A percentile compares a stretch with the other conserved stretches of the same genome.
Evolutionary conservation across 2,113 vertebrate genomes (phyloP).

Genomic region (Nothoprocta pentlandii): DNA sequence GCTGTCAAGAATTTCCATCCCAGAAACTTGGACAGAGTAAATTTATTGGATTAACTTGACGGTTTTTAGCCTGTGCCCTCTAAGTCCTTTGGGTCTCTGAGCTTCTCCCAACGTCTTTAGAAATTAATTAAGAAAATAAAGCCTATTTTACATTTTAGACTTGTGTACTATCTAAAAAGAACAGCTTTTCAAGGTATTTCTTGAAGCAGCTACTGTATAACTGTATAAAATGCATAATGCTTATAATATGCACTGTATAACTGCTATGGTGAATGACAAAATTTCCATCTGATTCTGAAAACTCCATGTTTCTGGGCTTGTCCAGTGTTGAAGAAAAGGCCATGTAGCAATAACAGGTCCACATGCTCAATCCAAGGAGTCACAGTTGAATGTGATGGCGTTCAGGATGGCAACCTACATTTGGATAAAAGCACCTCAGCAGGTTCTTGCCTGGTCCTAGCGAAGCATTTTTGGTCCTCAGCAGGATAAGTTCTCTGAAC

Average conservation of each 20-base stretch:
- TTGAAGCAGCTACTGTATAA: neutral
- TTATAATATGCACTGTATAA: too few relatives aligned
- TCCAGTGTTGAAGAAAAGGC: neutral
- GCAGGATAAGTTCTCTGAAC: too few relatives aligned
- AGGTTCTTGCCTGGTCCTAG: neutral
- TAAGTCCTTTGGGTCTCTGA: accelerated
- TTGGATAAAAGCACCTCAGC: neutral
- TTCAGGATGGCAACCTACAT: neutral
- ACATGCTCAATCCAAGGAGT: neutral
- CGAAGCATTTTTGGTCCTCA: neutral
- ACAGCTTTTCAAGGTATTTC: neutral
- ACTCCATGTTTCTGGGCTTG: neutral
- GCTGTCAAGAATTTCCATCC: neutral
- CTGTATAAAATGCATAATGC: too few relatives aligned
- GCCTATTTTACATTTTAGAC: neutral
- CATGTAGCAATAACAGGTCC: neutral
- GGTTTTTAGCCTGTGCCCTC: neutral
- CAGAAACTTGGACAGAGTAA: neutral
- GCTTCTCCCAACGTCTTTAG: neutral
- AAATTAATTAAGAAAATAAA: neutral
- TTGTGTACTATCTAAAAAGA: neutral
- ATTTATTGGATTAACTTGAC: neutral
- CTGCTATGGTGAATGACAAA: neutral
- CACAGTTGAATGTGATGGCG: accelerated
- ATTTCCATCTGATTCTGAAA: neutral